Conservation (phyloP, 2,888 invertebrate species). For the Romanomermis culicivorax region DNA sequence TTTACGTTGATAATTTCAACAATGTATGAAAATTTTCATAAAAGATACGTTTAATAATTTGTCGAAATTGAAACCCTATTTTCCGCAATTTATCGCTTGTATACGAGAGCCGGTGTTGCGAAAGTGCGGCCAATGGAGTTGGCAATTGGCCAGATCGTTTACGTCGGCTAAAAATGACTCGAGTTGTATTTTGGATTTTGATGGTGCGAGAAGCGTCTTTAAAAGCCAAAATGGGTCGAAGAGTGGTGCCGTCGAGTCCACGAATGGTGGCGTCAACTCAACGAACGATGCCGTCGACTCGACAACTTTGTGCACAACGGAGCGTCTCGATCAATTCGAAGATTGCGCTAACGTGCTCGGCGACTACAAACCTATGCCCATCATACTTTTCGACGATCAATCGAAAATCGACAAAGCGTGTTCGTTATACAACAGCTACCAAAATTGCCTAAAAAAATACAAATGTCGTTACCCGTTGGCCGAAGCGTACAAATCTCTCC, state of each 20-base stretch:
- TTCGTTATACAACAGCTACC: background rate
- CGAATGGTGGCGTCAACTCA: background rate
- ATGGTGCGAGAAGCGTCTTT: background rate
- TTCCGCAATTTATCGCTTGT: background rate
- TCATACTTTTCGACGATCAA: background rate
- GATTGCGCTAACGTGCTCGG: background rate
- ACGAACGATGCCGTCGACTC: background rate
- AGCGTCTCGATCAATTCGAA: background rate
- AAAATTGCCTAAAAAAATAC: background rate
- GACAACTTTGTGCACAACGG: background rate
- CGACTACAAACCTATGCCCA: background rate
- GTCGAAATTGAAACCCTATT: background rate
- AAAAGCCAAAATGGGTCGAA: background rate
- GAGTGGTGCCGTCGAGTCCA: background rate
- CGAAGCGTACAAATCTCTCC: background rate
- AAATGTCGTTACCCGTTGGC: background rate
- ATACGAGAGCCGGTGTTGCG: background rate
- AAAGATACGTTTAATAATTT: background rate
- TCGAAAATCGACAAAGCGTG: background rate
- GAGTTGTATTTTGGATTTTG: background rate
- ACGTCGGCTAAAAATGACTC: background rate
- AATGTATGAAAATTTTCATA: background rate
- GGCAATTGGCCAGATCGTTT: background rate
- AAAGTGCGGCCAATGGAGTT: constrained; percentile 14
- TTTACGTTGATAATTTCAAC: background rate